Base-by-base conservation (phyloP, 2,888 invertebrate genomes). In the Ochropleura plecta region DNA sequence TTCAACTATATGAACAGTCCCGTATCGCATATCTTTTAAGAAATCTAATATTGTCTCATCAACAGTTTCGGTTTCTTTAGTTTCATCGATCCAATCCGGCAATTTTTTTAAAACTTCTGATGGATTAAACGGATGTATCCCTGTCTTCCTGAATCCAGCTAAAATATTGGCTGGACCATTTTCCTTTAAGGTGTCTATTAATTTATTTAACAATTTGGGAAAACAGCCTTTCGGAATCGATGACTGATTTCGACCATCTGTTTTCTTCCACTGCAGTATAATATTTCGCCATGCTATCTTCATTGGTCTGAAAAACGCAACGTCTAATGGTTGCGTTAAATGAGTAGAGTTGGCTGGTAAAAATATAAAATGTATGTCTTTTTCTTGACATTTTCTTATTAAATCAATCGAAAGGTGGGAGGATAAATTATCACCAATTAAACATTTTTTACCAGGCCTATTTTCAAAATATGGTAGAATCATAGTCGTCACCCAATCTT, bases 361-460 rank as follows among this genome's bases (percentile, higher is more conserved):
- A 30, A 67, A 53, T 0, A 67, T 10, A 44, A 67, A 57, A 57
- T 48, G 6, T 59, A 67, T 67, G 40, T 49, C 40, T 10, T 65
- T 40, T 65, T 65, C 65, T 10, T 49, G 5, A 0, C 65, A 65
- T 40, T 40, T 10, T 65, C 30, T 49, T 40, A 65, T 65, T 49
- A 65, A 18, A 67, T 67, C 42, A 10, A 53, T 44, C 1, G 42
- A 66, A 4, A 66, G 66, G 40, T 67, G 53, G 2, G 67, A 73
- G 1, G 73, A 68, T n/a, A 73, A 68, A 16, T 73, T 68, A 30
- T 70, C 64, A 16, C 69, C 74, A 3, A 69, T 64, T 18, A 69
- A 70, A 20, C 42, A 59, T 48, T 64, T 74, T 70, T 18, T 74
- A 10, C 69, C 74, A 0, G 74, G 64, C 7, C 0, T n/a, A 51